phyloP scores from a whole-genome alignment of 2,113 vertebrate genomes.

The Eulemur rufifrons region DNA sequence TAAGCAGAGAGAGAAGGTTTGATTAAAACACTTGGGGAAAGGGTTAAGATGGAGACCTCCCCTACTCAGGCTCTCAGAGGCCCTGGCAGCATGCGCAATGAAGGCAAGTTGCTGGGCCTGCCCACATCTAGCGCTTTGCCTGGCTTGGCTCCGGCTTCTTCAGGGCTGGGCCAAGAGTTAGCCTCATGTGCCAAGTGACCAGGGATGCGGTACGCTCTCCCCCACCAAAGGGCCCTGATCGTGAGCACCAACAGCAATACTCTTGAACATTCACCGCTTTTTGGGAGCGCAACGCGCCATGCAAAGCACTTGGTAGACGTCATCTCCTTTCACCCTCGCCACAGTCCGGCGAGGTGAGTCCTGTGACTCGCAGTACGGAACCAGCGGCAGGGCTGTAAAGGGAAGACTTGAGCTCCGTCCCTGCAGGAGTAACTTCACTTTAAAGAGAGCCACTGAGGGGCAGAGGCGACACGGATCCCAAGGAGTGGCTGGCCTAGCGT shows the following conservation, averaged over 20 bases:
- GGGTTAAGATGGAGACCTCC: background rate
- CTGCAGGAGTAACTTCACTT: background rate
- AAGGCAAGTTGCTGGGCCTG: background rate
- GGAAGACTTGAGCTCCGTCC: no score
- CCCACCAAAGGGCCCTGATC: background rate
- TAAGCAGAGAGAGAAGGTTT: background rate
- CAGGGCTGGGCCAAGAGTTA: fast-evolving
- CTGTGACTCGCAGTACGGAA: no score
- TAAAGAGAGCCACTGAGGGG: background rate
- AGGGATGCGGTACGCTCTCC: background rate
- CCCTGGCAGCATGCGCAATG: fast-evolving
- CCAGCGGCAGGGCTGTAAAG: fast-evolving
- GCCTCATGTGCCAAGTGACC: background rate
- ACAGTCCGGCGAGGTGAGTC: background rate
- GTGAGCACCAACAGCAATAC: fast-evolving
- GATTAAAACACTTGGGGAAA: fast-evolving
- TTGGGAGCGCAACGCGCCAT: fast-evolving
- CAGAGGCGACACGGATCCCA: fast-evolving
- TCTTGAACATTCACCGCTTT: fast-evolving
- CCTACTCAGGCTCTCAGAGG: fast-evolving
- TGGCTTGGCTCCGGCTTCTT: fast-evolving
- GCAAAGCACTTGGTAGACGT: fast-evolving
- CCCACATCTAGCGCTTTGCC: no score
- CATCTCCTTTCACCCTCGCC: fast-evolving
- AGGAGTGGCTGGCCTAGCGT: fast-evolving